Percentiles rank a stretch among this genome's conserved stretches.
Conservation (phyloP, 2,797 vertebrate genomes). For the Acanthurus tractus region DNA sequence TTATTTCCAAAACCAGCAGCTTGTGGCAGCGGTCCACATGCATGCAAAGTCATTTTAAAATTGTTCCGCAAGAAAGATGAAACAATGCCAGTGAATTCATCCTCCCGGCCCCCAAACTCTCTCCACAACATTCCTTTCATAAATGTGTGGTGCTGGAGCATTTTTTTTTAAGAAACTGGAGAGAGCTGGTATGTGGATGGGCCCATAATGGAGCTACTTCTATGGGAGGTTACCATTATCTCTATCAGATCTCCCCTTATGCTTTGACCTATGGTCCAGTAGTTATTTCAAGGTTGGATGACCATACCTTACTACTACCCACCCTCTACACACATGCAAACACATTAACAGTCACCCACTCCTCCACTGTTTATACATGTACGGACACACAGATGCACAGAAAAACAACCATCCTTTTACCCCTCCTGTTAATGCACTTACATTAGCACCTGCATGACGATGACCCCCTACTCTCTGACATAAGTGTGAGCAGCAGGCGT, state of each 20-base stretch:
- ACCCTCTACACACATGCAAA: slow-evolving; percentile 10
- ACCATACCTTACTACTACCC: slow-evolving; percentile 31
- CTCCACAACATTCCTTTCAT: slow-evolving; percentile 84
- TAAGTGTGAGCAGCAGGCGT: slow-evolving; percentile 60
- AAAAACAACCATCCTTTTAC: slow-evolving; percentile 36
- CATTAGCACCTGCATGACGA: slow-evolving; percentile 62
- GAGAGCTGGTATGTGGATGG: slow-evolving; percentile 77
- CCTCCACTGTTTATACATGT: background rate
- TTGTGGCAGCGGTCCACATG: slow-evolving; percentile 14
- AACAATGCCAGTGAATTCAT: slow-evolving; percentile 67
- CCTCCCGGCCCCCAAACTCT: slow-evolving; percentile 53
- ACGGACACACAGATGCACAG: slow-evolving; percentile 9
- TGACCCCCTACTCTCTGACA: slow-evolving; percentile 39
- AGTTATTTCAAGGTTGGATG: slow-evolving; percentile 67
- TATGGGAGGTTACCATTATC: slow-evolving; percentile 65
- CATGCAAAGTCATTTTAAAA: slow-evolving; percentile 42
- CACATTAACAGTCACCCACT: background rate
- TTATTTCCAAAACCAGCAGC: slow-evolving; percentile 23
- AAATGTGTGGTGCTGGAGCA: slow-evolving; percentile 72
- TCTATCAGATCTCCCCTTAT: slow-evolving; percentile 63
- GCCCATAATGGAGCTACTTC: slow-evolving; percentile 65
- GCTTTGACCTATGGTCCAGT: slow-evolving; percentile 61
- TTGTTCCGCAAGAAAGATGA: slow-evolving; percentile 43
- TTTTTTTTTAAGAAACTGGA: slow-evolving; percentile 73
- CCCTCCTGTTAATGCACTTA: slow-evolving; percentile 59